Base-by-base conservation (phyloP, 2,797 vertebrate genomes). In the Eleutherodactylus coqui region DNA sequence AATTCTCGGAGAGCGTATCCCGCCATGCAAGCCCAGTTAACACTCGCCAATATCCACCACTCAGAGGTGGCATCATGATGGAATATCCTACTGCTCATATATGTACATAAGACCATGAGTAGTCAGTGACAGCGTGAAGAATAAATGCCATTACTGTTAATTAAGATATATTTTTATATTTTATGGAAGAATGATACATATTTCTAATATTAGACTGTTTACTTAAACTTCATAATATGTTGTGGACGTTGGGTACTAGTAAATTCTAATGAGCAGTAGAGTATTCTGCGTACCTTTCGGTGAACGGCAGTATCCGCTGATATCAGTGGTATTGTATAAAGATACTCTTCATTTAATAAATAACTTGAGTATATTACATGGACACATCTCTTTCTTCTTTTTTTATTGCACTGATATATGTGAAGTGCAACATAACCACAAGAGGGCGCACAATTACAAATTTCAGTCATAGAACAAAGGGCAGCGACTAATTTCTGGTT, bases 51-150 rank as follows among this genome's bases (percentile, higher is more conserved):
- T 89, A 94, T 96, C 78, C 94, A 95, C 85, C 94, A 91, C 90
- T 95, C 92, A n/a, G 95, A 96, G 89, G 94, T 92, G 90, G 93
- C 94, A 70, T 95, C 93, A 7, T 95, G 55, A 88, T 75, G n/a
- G 14, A 73, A 75, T 60, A 27, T 29, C 14, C 32, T 9, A n/a
- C n/a, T 27, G 11, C n/a, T n/a, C n/a, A n/a, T 7, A 34, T 77
- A 51, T 21, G 32, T 55, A 55, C 55, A 78, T 78, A 51, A 6
- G 53, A 24, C 32, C 2, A 5, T 55, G 34, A 55, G 3, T 41
- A 58, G 51, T 60, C 36, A 16, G 36, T 78, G 76, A 78, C 76
- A 78, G 43, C 58, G 34, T n/a, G 51, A 78, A 41, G 51, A 3
- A 58, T 13, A 58, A 58, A 60, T n/a, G 51, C 10, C 47, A 17